A percentile compares a stretch with the other conserved stretches of the same genome.
These are phyloP conservation scores for Corythornis cristatus DNA, from an alignment of 2,113 vertebrate genomes.

Conservation along the genomic window DNA sequence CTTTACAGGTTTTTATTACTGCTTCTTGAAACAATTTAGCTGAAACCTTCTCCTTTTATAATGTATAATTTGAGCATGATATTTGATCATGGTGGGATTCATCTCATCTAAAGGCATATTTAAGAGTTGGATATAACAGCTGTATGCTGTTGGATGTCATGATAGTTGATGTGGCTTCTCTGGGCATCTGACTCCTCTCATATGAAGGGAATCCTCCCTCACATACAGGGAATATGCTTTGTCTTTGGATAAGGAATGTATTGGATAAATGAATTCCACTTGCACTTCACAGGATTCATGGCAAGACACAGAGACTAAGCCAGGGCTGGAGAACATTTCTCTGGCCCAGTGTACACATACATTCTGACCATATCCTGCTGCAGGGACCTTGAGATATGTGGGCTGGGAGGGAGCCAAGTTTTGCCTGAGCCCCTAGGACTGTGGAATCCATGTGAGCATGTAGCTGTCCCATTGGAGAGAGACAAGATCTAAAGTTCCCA, in stretches of 20 bases:
- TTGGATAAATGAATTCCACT: not conserved
- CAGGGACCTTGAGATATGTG: fast-evolving
- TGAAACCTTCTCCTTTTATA: not conserved
- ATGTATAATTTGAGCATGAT: not conserved
- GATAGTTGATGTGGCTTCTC: not conserved
- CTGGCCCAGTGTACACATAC: not conserved
- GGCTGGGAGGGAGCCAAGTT: not conserved
- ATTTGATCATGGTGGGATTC: not conserved
- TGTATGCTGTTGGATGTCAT: not conserved
- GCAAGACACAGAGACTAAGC: not conserved
- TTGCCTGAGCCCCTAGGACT: not conserved
- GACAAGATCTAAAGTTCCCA: not conserved
- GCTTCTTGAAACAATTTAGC: not conserved
- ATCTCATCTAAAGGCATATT: not conserved
- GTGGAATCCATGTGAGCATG: not conserved
- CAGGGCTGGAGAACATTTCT: not conserved
- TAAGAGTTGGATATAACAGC: not conserved
- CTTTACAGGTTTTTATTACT: not conserved
- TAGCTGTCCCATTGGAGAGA: not conserved
- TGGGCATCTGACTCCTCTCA: not conserved
- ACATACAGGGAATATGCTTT: not conserved
- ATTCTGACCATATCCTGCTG: not conserved
- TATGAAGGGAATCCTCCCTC: too few species aligned
- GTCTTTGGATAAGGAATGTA: not conserved
- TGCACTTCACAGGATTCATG: not conserved